These are phyloP conservation scores for Pipistrellus pygmaeus DNA, from an alignment of 2,797 vertebrate genomes.

Conservation along the genomic window DNA sequence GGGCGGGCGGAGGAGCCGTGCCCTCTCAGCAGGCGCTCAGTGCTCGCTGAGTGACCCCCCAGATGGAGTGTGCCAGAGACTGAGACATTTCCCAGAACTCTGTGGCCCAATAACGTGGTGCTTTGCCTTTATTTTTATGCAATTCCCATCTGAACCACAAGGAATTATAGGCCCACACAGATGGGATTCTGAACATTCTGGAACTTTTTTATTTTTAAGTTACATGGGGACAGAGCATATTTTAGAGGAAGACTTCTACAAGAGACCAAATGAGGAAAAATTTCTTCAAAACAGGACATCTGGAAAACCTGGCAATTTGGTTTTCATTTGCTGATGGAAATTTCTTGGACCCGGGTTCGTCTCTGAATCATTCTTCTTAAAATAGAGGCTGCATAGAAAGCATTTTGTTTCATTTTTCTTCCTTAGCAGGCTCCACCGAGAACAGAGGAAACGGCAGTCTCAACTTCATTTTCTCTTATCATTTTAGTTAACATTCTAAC, in stretches of 20 bases:
- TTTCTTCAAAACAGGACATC: slow-evolving; percentile 67
- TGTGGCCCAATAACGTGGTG: not conserved
- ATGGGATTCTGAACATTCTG: not conserved
- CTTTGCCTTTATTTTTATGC: slow-evolving; percentile 40
- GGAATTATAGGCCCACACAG: slow-evolving; percentile 25
- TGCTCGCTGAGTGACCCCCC: not conserved
- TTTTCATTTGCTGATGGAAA: slow-evolving; percentile 66
- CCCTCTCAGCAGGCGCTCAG: not conserved
- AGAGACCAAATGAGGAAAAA: slow-evolving; percentile 70
- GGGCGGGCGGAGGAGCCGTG: no score
- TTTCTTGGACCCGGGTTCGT: slow-evolving; percentile 51
- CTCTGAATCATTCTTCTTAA: slow-evolving; percentile 65
- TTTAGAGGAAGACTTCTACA: slow-evolving; percentile 57
- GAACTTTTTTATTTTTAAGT: slow-evolving; percentile 69
- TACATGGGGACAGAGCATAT: slow-evolving; percentile 37
- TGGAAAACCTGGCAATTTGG: slow-evolving; percentile 64
- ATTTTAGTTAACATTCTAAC: slow-evolving; percentile 13
- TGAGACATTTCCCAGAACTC: not conserved
- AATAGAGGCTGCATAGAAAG: slow-evolving; percentile 50
- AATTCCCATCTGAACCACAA: slow-evolving; percentile 56
- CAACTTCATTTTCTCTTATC: slow-evolving; percentile 30
- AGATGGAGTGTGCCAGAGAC: not conserved
- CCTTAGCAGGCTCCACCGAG: not conserved
- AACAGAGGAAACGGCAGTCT: not conserved
- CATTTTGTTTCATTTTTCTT: slow-evolving; percentile 50